Percentiles rank a stretch among this genome's conserved stretches.
Evolutionary conservation across 2,797 vertebrate species (phyloP).

Genomic region (Malacoctenus gilli): DNA sequence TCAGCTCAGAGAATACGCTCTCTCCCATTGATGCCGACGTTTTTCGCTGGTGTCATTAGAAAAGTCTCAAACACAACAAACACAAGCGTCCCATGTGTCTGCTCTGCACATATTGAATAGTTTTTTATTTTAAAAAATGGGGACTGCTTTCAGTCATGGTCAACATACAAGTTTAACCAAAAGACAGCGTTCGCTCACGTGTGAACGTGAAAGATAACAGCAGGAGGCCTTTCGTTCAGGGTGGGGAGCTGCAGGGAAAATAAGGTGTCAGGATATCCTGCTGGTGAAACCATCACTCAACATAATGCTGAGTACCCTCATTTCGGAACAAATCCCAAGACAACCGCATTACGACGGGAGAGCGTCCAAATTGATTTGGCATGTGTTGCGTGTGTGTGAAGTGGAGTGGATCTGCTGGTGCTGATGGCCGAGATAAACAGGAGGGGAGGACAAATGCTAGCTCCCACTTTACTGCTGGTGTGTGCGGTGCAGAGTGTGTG

Average conservation of each 20-base stretch:
- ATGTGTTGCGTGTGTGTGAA: slow-evolving; percentile 20
- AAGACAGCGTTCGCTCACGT: no score
- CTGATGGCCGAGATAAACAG: slow-evolving; percentile 20
- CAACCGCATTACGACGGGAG: not conserved
- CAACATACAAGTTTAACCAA: slow-evolving; percentile 4
- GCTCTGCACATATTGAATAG: no score
- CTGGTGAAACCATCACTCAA: slow-evolving; percentile 40
- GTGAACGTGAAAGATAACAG: slow-evolving; percentile 5
- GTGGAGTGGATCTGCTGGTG: slow-evolving; percentile 37
- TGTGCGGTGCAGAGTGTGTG: not conserved
- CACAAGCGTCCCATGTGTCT: no score
- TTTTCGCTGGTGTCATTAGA: no score
- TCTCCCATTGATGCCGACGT: slow-evolving; percentile 52
- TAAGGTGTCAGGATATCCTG: slow-evolving; percentile 29
- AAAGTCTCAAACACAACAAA: slow-evolving; percentile 7
- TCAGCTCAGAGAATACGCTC: slow-evolving; percentile 66
- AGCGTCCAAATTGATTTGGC: slow-evolving; percentile 15
- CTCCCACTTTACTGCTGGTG: slow-evolving; percentile 9
- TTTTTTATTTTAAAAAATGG: no score
- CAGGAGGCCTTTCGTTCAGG: slow-evolving; percentile 7
- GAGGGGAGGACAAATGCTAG: slow-evolving; percentile 15
- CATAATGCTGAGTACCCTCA: slow-evolving; percentile 33
- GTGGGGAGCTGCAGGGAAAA: slow-evolving; percentile 15
- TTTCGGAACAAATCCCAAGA: slow-evolving; percentile 13
- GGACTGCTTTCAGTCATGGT: no score